These are phyloP conservation scores for Eubasilissa splendida DNA, from an alignment of 2,888 invertebrate species.

Conservation along the genomic window DNA sequence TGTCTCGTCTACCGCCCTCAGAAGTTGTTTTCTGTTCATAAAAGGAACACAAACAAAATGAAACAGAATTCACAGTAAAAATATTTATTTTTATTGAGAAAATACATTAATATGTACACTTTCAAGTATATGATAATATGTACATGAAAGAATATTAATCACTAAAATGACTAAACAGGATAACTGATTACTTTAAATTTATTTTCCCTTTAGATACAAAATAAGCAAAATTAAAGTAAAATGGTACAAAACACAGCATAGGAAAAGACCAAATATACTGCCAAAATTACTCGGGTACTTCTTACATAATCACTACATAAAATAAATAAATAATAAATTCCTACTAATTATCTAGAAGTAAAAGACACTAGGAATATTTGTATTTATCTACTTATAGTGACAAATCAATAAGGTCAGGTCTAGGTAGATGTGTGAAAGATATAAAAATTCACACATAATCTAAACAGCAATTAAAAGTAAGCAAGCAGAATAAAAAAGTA, in stretches of 20 bases:
- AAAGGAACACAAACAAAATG: not conserved
- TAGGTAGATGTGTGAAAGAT: not conserved
- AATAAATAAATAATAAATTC: slow-evolving; percentile 18
- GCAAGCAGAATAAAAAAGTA: no score
- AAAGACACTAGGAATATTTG: slow-evolving; percentile 7
- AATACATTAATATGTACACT: slow-evolving; percentile 23
- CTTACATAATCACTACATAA: slow-evolving; percentile 10
- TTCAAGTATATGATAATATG: slow-evolving; percentile 9
- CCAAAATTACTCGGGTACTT: not conserved
- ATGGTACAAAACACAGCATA: no score
- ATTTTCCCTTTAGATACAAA: slow-evolving; percentile 10
- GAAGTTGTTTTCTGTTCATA: no score
- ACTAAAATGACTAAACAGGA: slow-evolving; percentile 33
- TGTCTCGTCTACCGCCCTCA: no score
- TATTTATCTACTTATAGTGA: slow-evolving; percentile 3
- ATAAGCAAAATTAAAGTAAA: not conserved
- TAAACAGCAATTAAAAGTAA: no score
- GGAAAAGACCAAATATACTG: no score
- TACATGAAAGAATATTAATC: slow-evolving; percentile 30
- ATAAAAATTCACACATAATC: no score
- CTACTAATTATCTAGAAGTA: not conserved
- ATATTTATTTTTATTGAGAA: slow-evolving; percentile 23
- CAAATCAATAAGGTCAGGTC: not conserved
- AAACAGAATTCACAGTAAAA: not conserved
- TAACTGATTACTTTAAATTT: not conserved